Conservation (phyloP, 2,888 invertebrate species). For the Stenchaetothrips biformis region DNA sequence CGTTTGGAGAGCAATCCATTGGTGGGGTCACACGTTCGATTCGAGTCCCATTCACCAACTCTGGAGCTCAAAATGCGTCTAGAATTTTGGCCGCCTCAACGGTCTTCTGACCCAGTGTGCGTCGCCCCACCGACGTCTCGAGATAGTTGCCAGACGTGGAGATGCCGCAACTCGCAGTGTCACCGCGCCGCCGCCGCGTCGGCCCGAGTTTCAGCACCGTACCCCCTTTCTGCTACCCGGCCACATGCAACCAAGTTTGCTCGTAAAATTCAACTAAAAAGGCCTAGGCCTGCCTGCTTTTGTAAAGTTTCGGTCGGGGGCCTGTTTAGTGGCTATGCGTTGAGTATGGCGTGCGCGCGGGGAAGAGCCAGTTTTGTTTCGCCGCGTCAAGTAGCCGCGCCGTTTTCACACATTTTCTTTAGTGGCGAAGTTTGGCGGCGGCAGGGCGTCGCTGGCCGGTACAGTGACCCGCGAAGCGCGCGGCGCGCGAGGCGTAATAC, state of each 20-base stretch:
- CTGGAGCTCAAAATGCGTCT: no score
- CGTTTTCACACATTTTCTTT: conserved; percentile 16
- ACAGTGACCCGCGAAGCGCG: not conserved
- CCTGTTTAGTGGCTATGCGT: conserved; percentile 10
- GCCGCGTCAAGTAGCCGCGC: not conserved
- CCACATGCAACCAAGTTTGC: conserved; percentile 11
- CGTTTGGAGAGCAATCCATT: no score
- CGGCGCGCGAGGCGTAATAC: not conserved
- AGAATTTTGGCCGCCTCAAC: no score
- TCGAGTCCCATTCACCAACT: no score
- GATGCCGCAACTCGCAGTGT: no score
- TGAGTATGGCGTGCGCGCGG: not conserved
- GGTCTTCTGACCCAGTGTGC: no score
- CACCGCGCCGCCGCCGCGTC: not conserved
- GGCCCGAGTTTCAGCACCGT: not conserved
- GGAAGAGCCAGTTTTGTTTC: not conserved
- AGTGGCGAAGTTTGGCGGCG: conserved; percentile 11
- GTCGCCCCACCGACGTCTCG: no score
- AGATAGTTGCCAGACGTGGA: no score
- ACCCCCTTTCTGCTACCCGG: not conserved
- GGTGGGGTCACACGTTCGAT: no score
- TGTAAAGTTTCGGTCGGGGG: not conserved
- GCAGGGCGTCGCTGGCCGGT: not conserved
- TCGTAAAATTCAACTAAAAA: conserved; percentile 16
- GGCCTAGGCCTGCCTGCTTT: not conserved